Base-by-base conservation (phyloP, 2,797 vertebrate genomes). In the Spinus olivaceus region DNA sequence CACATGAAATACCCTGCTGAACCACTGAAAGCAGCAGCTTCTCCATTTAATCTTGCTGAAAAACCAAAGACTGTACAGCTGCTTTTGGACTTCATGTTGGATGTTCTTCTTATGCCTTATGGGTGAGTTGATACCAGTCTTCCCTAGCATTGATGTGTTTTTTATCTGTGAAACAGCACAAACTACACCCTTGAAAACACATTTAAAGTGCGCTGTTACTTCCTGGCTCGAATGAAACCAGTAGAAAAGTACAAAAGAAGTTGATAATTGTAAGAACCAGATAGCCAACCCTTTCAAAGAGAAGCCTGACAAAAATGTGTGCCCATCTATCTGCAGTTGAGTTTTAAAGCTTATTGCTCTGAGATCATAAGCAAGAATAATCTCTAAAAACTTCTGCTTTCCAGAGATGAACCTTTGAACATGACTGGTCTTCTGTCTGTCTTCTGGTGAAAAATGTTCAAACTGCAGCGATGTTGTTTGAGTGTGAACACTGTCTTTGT, bases 71-170 rank as follows among this genome's bases (percentile, higher is more conserved):
- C 99, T 57, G 99, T 99, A 93, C 99, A 99, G 93, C 98, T 99
- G 93, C 98, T 99, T 94, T 98, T 99, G 97, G 99, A 99, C 98
- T 99, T 99, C 88, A 99, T 99, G 99, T 98, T 99, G 67, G 99
- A 99, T 94, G 99, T 99, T 95, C 98, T 99, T 88, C 98, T 99
- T 95, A 99, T 99, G 99, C 99, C 99, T 98, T 99, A 99, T 42
- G 99, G 99, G 99, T 99, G 22, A 81, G 63, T 73, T 50, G 39
- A 54, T 57, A 42, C 3, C 8, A 47, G 22, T 46, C 20, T 65
- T 73, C 28, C 73, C 7, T 37, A 27, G 20, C 41, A 33, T 10
- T 44, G 5, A 5, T 77, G 13, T 50, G 13, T 70, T 85, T 33
- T 59, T 81, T 47, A 13, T 14, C 15, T 56, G 11, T 86, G 30